Evolutionary conservation across 2,888 invertebrate genomes (phyloP), one percentile per base, ranked within the genome.

Genomic region (Auanema freiburgensis): DNA sequence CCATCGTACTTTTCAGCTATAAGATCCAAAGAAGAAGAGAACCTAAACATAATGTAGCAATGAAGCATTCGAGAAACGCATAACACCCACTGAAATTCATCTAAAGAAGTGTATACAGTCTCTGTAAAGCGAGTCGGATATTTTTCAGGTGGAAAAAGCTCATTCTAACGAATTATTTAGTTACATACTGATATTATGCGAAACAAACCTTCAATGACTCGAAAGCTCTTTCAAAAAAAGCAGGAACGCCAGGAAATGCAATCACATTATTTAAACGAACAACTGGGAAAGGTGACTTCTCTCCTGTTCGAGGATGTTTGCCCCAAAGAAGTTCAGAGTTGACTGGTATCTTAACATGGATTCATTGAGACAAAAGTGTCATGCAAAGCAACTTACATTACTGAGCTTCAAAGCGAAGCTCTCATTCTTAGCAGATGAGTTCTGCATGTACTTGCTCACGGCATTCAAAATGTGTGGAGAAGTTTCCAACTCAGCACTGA

Each of bases 201-300:
- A 12, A 49, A 14, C 16, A 23, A n/a, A 79, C 80, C 80, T 85
- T 84, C 18, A 87, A 66, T 60, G 84, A 78, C 18, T 79, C 73
- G 70, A 87, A 87, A 18, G 85, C 84, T 59, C 78, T 78, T 69
- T 87, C 85, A 64, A 87, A 79, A 51, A 87, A 83, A 2, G 86
- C 84, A 2, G 90, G 90, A 50, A 90, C 88, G 2, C 90, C 90
- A 43, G 91, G 90, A 75, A 90, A 89, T 60, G 90, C 87, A 74
- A 88, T 88, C 0, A 90, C 89, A 84, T 91, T 91, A 12, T 50
- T 16, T 3, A 74, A 25, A 10, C 63, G 60, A 16, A 74, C 68
- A 1, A 86, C 81, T 1, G 86, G 86, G 70, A 86, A 88, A 84
- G 54, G 88, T 85, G 85, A 87, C 86, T 75, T 84, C 49, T 85